Evolutionary conservation across 2,113 vertebrate species (phyloP), one percentile per base, ranked within the genome.

Genomic region (Chunga burmeisteri): DNA sequence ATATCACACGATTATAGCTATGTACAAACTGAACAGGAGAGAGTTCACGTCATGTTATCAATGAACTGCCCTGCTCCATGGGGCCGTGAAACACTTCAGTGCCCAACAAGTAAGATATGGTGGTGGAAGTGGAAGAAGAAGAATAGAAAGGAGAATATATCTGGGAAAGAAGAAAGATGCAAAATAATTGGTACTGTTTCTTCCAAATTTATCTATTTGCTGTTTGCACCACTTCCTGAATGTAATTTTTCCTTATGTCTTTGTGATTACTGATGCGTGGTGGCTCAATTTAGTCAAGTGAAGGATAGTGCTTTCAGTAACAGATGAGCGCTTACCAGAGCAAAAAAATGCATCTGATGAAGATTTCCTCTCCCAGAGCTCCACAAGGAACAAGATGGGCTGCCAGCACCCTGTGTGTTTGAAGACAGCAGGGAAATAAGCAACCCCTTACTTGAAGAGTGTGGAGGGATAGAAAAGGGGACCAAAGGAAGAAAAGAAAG

Each of bases 1-100:
- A 8, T 49, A 23, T 4, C 29, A 42, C 19, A 38, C 0, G 1
- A 19, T 4, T 67, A 38, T 36, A 73, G 19, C 17, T n/a, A 1
- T 4, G 7, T 63, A 27, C 49, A 53, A 44, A n/a, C 6, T 27
- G 16, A 79, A 22, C 3, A 27, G 30, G 30, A 58, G 26, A 38
- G 30, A 22, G 27, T 26, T 73, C 44, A 7, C 16, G 9, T 4
- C 34, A 4, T 8, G 6, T 19, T 59, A 19, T 10, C 38, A 58
- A 29, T 67, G 26, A 72, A 12, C 19, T n/a, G 36, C 22, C n/a
- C 44, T 58, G 36, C 58, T 72, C 12, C 58, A 26, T 58, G 34
- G 9, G 17, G 18, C 7, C 17, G 14, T 13, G 13, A 67, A 84
- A 81, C 10, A 10, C 30, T 21, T 53, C 30, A 6, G 5, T 15